Conservation (phyloP, 2,113 vertebrate species). For the Anthoscopus minutus region DNA sequence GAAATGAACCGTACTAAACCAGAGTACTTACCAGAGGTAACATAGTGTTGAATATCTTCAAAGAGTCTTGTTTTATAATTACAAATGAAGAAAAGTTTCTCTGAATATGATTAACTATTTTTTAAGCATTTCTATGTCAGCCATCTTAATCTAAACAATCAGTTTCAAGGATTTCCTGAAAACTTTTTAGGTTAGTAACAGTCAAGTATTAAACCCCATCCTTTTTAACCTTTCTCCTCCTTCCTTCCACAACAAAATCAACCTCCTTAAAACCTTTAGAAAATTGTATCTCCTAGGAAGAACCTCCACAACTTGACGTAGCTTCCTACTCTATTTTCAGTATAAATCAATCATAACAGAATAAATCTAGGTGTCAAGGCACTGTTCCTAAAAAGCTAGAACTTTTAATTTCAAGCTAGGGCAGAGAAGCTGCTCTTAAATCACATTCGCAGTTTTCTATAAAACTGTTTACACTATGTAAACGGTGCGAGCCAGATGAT, state of each 20-base stretch:
- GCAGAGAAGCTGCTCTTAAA: not conserved
- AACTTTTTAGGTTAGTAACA: not conserved
- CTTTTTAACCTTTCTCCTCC: not conserved
- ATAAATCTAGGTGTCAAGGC: not conserved
- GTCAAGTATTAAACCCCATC: not conserved
- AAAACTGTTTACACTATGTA: not conserved
- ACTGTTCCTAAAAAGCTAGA: not conserved
- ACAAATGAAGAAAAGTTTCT: not conserved
- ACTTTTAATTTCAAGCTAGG: not conserved
- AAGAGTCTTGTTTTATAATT: not conserved
- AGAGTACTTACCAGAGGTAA: not conserved
- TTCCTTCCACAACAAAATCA: not conserved
- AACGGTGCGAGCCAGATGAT: not conserved
- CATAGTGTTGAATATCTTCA: not conserved
- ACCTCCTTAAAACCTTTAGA: not conserved
- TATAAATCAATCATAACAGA: not conserved
- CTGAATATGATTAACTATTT: not conserved
- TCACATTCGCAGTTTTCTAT: not conserved
- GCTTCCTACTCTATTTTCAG: not conserved
- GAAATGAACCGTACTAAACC: not conserved
- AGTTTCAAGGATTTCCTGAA: not conserved
- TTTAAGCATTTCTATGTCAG: not conserved
- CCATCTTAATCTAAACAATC: not conserved
- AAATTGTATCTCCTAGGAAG: not conserved
- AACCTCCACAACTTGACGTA: accelerated